These are phyloP conservation scores for Kryptopterus vitreolus DNA, from an alignment of 2,797 vertebrate species.

Conservation along the genomic window DNA sequence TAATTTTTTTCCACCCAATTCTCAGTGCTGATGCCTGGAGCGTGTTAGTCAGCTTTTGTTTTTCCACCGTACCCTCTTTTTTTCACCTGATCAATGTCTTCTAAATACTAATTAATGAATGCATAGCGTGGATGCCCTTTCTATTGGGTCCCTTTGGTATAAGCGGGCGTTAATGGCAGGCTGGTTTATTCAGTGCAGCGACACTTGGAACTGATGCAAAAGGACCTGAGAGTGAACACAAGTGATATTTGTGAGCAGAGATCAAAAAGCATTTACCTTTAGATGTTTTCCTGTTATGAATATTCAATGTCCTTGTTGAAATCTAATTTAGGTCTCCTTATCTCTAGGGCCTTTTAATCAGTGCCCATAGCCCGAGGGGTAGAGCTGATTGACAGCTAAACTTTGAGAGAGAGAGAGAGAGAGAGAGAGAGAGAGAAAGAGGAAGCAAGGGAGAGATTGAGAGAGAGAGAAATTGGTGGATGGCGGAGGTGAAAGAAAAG, in stretches of 20 bases:
- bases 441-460: constrained; percentile 58
- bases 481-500: constrained; percentile 11
- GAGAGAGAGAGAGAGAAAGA: constrained; percentile 67
- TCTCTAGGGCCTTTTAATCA: constrained; percentile 99
- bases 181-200: constrained; percentile 70
- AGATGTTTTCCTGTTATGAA: constrained; percentile 97
- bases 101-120: constrained; percentile 82
- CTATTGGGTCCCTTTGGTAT: constrained; percentile 82
- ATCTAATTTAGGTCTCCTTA: constrained; percentile 95
- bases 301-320: constrained; percentile 98
- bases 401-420: constrained; percentile 76
- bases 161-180: constrained; percentile 81
- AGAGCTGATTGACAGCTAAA: constrained; percentile 93
- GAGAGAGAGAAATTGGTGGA: constrained; percentile 50
- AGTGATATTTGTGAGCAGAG: constrained; percentile 82
- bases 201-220: constrained; percentile 70
- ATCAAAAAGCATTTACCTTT: constrained; percentile 88
- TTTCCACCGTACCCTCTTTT: constrained; percentile 50
- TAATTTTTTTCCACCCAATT: constrained; percentile 58
- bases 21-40: constrained; percentile 47
- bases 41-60: constrained; percentile 26
- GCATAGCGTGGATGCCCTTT: constrained; percentile 80
- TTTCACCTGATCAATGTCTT: constrained; percentile 73
- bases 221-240: constrained; percentile 81
- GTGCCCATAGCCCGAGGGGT: constrained; percentile 91